phyloP scores from a whole-genome alignment of 2,797 vertebrate genomes.

The Brotula barbata region DNA sequence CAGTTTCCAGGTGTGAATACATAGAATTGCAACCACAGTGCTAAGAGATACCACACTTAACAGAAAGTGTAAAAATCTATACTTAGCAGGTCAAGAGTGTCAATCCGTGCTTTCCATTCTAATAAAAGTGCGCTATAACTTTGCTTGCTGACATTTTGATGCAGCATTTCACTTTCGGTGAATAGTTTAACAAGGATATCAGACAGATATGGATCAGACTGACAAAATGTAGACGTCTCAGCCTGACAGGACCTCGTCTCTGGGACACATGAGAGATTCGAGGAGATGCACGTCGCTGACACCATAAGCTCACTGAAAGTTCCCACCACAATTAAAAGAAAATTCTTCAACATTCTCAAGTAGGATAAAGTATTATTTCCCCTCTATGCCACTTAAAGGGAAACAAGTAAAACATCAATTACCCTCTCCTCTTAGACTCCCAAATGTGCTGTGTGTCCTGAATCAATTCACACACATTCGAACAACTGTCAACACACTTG shows the following conservation, averaged over 20 bases:
- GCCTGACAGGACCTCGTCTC: not conserved
- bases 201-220: not conserved
- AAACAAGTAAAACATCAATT: not conserved
- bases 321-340: too few relatives aligned
- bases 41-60: not conserved
- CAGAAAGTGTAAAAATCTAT: conserved; percentile 9
- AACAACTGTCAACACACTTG: too few relatives aligned
- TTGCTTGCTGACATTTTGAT: conserved; percentile 3
- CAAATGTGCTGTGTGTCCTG: not conserved
- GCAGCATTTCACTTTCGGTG: not conserved
- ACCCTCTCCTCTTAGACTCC: not conserved
- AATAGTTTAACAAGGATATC: not conserved
- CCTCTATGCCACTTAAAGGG: not conserved
- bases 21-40: not conserved
- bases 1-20: conserved; percentile 16
- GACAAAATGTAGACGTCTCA: not conserved
- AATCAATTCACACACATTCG: not conserved
- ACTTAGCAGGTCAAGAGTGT: conserved; percentile 7
- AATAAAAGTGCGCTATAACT: not conserved
- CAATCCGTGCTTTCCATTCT: conserved; percentile 2
- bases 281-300: not conserved
- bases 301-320: not conserved
- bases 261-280: not conserved
- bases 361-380: not conserved
- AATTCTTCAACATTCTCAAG: too few relatives aligned